These are phyloP conservation scores for Strigamia maritima DNA, from an alignment of 2,888 invertebrate genomes.

Conservation along the genomic window DNA sequence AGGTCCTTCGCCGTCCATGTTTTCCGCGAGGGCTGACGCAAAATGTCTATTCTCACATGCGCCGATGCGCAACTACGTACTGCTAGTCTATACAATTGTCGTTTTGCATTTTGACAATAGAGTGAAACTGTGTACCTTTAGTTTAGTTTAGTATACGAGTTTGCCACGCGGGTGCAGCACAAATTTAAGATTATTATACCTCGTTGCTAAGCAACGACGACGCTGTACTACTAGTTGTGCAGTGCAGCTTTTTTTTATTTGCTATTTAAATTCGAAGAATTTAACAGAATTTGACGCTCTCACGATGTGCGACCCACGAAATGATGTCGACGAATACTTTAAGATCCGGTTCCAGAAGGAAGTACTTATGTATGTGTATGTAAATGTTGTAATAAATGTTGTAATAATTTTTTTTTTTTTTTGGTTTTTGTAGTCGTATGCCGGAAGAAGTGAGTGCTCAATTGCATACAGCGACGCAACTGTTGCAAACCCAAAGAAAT, in stretches of 20 bases:
- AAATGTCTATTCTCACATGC: background rate
- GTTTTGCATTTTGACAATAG: background rate
- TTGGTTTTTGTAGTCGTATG: constrained; percentile 4
- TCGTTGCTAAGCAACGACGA: background rate
- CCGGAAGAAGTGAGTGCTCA: constrained; percentile 27
- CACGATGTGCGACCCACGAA: background rate
- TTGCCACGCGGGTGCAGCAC: too few species aligned
- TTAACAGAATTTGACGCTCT: too few species aligned
- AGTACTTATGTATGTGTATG: background rate
- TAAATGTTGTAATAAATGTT: background rate
- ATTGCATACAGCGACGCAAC: constrained; percentile 35
- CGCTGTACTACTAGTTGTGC: background rate
- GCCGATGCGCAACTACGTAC: background rate
- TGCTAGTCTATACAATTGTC: too few species aligned
- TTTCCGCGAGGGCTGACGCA: background rate
- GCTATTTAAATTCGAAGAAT: background rate
- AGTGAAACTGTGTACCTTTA: background rate
- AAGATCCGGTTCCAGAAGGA: background rate
- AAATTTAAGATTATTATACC: too few species aligned
- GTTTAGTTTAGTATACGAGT: background rate
- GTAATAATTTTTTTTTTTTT: background rate
- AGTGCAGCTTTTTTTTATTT: background rate
- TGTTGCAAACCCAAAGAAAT: constrained; percentile 3
- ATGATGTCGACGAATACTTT: constrained; percentile 8
- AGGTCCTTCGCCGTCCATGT: background rate